Percentiles rank a stretch among this genome's conserved stretches.
phyloP scores from a whole-genome alignment of 1,140 invertebrate genomes.

The Homarus americanus region DNA sequence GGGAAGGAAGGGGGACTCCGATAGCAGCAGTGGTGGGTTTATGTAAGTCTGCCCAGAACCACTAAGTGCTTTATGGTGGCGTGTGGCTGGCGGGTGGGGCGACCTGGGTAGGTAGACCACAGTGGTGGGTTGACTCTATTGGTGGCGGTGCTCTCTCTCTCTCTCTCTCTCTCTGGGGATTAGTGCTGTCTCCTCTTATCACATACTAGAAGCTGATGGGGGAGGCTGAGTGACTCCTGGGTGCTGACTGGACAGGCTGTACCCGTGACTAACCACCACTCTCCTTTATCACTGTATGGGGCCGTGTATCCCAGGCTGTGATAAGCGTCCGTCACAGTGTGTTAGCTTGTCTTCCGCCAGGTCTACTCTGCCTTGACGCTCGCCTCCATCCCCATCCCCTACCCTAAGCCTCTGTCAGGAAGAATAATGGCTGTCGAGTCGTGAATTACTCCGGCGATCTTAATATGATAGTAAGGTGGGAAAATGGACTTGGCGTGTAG shows the following conservation, averaged over 20 bases:
- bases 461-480: too few relatives aligned
- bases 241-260: background rate
- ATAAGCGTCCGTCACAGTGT: background rate
- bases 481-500: too few relatives aligned
- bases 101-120: background rate
- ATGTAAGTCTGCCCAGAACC: background rate
- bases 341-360: background rate
- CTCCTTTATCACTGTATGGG: background rate
- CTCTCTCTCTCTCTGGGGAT: background rate
- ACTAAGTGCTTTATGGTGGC: background rate
- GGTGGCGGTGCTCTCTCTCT: background rate
- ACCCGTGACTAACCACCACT: background rate
- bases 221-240: background rate
- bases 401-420: too few relatives aligned
- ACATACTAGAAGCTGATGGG: background rate
- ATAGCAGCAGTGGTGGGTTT: background rate
- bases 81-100: background rate
- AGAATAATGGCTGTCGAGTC: too few relatives aligned
- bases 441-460: too few relatives aligned
- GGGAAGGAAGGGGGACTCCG: too few relatives aligned
- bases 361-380: background rate
- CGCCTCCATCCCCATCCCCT: too few relatives aligned
- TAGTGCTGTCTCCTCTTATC: background rate
- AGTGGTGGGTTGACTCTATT: too few relatives aligned
- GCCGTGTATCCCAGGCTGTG: background rate